Evolutionary conservation across 2,888 invertebrate species (phyloP).

Genomic region (Thyatira batis): DNA sequence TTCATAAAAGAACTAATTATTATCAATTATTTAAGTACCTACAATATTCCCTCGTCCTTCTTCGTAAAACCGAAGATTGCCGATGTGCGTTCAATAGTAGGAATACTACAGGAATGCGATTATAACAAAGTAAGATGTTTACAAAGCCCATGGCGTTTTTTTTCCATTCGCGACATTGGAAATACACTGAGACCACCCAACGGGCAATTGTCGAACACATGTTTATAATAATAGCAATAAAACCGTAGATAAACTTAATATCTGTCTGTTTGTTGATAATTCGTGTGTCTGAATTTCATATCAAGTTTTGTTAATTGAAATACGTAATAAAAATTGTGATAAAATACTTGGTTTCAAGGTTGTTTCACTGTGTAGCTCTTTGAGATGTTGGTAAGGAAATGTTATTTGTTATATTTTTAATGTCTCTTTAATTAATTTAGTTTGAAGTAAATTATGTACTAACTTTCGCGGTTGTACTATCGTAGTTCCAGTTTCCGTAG

Average conservation of each 20-base stretch:
- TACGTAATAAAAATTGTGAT: slow-evolving; percentile 28
- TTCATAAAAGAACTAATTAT: no score
- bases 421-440: not conserved
- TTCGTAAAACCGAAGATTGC: not conserved
- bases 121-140: slow-evolving; percentile 55
- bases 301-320: slow-evolving; percentile 35
- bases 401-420: not conserved
- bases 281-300: slow-evolving; percentile 36
- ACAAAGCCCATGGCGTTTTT: slow-evolving; percentile 47
- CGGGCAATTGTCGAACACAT: slow-evolving; percentile 35
- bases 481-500: no score
- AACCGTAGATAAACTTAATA: slow-evolving; percentile 52
- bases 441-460: no score
- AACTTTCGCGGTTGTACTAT: no score
- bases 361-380: slow-evolving; percentile 7
- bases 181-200: slow-evolving; percentile 51
- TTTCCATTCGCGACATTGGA: slow-evolving; percentile 39
- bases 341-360: slow-evolving; percentile 8
- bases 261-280: slow-evolving; percentile 42
- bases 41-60: not conserved
- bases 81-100: not conserved
- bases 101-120: slow-evolving; percentile 4
- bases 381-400: not conserved
- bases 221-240: slow-evolving; percentile 50
- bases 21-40: not conserved